phyloP scores from a whole-genome alignment of 2,888 invertebrate genomes.

The Dynastes hyllus region DNA sequence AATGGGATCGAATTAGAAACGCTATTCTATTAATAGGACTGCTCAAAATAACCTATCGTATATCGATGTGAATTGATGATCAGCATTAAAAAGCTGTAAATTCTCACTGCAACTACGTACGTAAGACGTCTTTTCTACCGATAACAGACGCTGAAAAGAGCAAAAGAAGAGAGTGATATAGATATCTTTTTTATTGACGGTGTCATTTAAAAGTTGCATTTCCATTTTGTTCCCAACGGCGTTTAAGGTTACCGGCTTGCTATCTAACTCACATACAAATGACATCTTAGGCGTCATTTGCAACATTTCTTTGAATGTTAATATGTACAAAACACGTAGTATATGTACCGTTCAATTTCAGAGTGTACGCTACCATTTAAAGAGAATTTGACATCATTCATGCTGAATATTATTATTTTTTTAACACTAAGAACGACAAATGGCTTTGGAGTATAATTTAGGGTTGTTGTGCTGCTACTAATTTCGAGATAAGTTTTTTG shows the following conservation, averaged over 20 bases:
- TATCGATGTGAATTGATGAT: constrained; percentile 14
- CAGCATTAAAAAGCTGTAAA: constrained; percentile 24
- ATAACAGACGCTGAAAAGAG: not conserved
- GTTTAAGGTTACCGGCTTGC: not conserved
- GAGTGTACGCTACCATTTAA: too few relatives aligned
- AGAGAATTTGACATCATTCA: too few relatives aligned
- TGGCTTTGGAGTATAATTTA: too few relatives aligned
- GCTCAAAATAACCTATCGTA: not conserved
- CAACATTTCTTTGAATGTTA: too few relatives aligned
- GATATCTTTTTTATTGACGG: not conserved
- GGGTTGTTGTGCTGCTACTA: constrained; percentile 8
- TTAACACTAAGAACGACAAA: too few relatives aligned
- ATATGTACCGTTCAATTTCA: too few relatives aligned
- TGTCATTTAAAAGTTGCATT: not conserved
- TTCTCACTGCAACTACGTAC: constrained; percentile 3
- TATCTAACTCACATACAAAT: constrained; percentile 28
- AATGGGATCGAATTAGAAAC: not conserved
- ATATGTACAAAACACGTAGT: too few relatives aligned
- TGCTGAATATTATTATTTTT: too few relatives aligned
- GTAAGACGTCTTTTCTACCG: not conserved
- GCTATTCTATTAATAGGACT: not conserved
- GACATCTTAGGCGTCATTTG: constrained; percentile 5
- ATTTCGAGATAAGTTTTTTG: not conserved
- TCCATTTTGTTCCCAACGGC: too few relatives aligned
- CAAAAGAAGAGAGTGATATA: not conserved